These are phyloP conservation scores for Rhorus exstirpatorius DNA, from an alignment of 2,888 invertebrate genomes.

Conservation along the genomic window DNA sequence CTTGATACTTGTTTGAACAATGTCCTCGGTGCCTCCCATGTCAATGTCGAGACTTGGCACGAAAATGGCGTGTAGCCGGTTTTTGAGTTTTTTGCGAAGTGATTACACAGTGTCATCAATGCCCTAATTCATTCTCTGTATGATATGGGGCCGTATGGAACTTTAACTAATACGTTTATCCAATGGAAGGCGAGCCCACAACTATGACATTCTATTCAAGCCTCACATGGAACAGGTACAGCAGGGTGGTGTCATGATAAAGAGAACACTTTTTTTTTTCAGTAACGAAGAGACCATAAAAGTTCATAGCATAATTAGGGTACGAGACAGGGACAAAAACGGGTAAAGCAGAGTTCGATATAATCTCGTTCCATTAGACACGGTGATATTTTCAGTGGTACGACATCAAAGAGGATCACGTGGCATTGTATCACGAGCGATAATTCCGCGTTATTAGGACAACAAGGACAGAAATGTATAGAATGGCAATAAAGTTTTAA, in stretches of 20 bases:
- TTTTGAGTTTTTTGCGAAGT: conserved; percentile 12
- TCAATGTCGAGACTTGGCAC: conserved; percentile 41
- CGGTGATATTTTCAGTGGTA: conserved; percentile 83
- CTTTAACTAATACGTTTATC: conserved; percentile 5
- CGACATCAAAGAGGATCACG: conserved; percentile 85
- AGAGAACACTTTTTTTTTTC: neutral
- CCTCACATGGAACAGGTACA: neutral
- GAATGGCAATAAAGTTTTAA: conserved; percentile 36
- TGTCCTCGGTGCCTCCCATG: conserved; percentile 73
- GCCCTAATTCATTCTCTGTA: neutral
- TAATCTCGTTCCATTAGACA: conserved; percentile 84
- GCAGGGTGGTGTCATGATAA: neutral
- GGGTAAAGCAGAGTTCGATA: conserved; percentile 35
- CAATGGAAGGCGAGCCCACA: neutral
- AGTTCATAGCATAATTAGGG: neutral
- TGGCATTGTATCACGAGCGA: conserved; percentile 83
- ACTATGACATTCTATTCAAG: neutral
- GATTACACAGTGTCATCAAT: conserved; percentile 23
- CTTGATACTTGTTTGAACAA: conserved; percentile 78
- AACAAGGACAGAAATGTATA: conserved; percentile 66
- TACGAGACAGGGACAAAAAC: conserved; percentile 9
- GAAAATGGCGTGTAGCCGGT: conserved; percentile 39
- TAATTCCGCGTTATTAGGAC: conserved; percentile 86
- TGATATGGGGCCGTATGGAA: neutral
- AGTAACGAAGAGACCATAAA: neutral